Evolutionary conservation across 2,888 invertebrate genomes (phyloP).

Genomic region (Tinea trinotella): DNA sequence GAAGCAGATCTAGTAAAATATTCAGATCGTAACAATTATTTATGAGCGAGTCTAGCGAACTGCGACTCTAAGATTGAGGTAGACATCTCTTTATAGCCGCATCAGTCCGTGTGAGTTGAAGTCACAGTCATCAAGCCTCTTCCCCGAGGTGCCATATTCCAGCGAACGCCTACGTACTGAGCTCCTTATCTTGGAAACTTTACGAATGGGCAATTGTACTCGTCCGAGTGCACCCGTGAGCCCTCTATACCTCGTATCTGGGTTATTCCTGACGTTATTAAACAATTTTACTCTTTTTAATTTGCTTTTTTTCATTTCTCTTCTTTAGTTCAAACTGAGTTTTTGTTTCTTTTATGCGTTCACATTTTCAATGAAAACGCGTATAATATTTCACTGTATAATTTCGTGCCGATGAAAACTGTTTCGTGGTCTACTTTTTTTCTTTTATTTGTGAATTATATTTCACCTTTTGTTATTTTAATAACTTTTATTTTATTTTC

Average conservation of each 20-base stretch:
- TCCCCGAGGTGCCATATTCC: constrained; percentile 19
- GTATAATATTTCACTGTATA: background rate
- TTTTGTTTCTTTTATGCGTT: background rate
- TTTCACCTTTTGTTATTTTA: too few relatives aligned
- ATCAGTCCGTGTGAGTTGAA: constrained; percentile 6
- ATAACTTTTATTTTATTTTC: too few relatives aligned
- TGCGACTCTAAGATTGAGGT: constrained; percentile 3
- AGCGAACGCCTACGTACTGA: constrained; percentile 15
- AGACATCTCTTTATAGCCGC: constrained; percentile 6
- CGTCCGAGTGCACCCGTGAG: constrained; percentile 43
- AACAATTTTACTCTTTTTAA: constrained; percentile 13
- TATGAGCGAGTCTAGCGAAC: background rate
- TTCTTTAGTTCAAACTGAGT: constrained; percentile 6
- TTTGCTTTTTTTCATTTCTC: constrained; percentile 17
- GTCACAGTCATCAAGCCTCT: constrained; percentile 4
- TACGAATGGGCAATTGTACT: constrained; percentile 44
- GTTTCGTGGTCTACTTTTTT: too few relatives aligned
- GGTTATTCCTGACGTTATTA: constrained; percentile 16
- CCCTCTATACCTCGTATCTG: constrained; percentile 31
- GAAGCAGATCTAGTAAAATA: background rate
- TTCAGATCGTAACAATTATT: constrained; percentile 1
- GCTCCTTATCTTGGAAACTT: constrained; percentile 30
- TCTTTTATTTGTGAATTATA: too few relatives aligned
- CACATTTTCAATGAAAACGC: background rate
- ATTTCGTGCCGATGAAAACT: too few relatives aligned